phyloP scores from a whole-genome alignment of 1,140 invertebrate genomes.

The Drosophila sulfurigaster region DNA sequence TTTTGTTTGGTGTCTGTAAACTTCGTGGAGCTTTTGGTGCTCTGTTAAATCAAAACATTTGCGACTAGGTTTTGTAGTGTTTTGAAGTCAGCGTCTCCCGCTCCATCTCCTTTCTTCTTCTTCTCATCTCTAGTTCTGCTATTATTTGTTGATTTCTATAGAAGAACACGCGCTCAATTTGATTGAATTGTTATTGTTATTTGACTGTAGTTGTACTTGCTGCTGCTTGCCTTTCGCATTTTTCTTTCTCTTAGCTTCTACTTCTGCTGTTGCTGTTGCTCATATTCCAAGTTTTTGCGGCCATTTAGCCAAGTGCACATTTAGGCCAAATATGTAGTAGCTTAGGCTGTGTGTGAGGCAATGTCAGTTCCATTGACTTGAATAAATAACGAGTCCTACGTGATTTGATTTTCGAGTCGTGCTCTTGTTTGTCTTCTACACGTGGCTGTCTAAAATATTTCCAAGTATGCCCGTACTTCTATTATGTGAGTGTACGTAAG shows the following conservation, averaged over 20 bases:
- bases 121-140: not conserved
- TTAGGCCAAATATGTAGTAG: slow-evolving; percentile 60
- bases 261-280: slow-evolving; percentile 13
- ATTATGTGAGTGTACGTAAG: slow-evolving; percentile 2
- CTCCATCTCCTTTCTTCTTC: not conserved
- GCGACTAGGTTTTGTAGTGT: slow-evolving; percentile 21
- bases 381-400: slow-evolving; percentile 70
- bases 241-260: not conserved
- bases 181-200: slow-evolving; percentile 82
- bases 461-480: slow-evolving; percentile 16
- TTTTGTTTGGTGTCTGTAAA: not conserved
- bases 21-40: slow-evolving; percentile 8
- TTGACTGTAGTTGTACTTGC: slow-evolving; percentile 42
- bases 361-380: slow-evolving; percentile 54
- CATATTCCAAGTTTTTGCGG: slow-evolving; percentile 50
- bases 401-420: slow-evolving; percentile 66
- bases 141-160: slow-evolving; percentile 70
- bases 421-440: slow-evolving; percentile 47
- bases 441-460: slow-evolving; percentile 55
- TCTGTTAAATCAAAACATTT: slow-evolving; percentile 74
- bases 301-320: slow-evolving; percentile 69
- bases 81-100: slow-evolving; percentile 15
- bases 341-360: slow-evolving; percentile 24
- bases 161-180: slow-evolving; percentile 64
- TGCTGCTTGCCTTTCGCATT: slow-evolving; percentile 11